phyloP scores from a whole-genome alignment of 2,113 vertebrate species.

The Campylomormyrus tamandua region DNA sequence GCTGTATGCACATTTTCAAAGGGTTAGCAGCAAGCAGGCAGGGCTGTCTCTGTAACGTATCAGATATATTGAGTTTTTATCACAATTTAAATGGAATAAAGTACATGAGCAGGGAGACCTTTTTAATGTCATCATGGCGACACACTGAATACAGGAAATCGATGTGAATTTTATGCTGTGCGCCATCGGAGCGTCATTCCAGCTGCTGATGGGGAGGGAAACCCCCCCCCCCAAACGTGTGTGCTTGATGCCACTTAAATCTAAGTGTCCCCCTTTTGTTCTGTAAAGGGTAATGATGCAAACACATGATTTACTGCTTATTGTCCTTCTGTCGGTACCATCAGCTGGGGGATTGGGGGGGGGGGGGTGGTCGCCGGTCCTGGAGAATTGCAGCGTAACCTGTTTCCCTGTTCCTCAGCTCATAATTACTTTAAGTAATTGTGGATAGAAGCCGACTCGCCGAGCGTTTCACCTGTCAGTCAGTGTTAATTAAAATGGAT shows the following conservation, averaged over 20 bases:
- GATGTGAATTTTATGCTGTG: background rate
- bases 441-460: background rate
- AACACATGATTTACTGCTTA: background rate
- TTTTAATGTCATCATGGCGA: background rate
- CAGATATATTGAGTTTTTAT: conserved; percentile 5
- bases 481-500: conserved; percentile 10
- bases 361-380: background rate
- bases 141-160: background rate
- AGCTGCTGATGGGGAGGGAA: background rate
- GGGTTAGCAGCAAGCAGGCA: background rate
- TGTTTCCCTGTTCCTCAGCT: background rate
- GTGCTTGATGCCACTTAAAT: background rate
- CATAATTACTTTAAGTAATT: conserved; percentile 9
- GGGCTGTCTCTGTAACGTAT: background rate
- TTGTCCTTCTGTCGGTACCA: background rate
- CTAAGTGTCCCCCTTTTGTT: background rate
- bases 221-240: background rate
- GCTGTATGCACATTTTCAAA: background rate
- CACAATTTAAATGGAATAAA: background rate
- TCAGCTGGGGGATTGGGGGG: background rate
- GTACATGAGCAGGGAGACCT: background rate
- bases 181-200: background rate
- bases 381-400: background rate
- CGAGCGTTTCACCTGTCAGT: conserved; percentile 1
- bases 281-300: background rate